phyloP scores from a whole-genome alignment of 2,113 vertebrate genomes.

The Nothobranchius furzeri region DNA sequence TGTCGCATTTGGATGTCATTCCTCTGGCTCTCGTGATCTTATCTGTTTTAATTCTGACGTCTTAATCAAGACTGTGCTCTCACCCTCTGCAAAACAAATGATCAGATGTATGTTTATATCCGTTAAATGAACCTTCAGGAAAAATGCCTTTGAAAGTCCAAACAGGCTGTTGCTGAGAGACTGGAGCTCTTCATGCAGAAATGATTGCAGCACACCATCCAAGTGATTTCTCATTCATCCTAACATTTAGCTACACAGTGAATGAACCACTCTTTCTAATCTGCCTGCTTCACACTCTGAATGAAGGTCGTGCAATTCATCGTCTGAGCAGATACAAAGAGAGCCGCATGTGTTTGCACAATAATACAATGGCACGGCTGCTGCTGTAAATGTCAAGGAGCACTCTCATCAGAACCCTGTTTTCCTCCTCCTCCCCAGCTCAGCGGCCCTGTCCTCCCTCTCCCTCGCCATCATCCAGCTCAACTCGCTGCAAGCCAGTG shows the following conservation, averaged over 20 bases:
- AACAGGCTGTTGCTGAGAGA: constrained; percentile 43
- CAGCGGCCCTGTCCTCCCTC: constrained; percentile 67
- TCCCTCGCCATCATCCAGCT: constrained; percentile 75
- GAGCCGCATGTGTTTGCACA: constrained; percentile 2
- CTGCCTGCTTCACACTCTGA: constrained; percentile 16
- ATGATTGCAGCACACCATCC: not conserved
- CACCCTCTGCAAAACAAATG: constrained; percentile 18
- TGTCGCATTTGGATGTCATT: too few species aligned
- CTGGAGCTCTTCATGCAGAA: constrained; percentile 15
- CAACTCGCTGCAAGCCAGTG: constrained; percentile 75
- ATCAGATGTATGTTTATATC: constrained; percentile 32
- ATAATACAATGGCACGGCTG: constrained; percentile 19
- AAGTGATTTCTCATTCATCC: constrained; percentile 13
- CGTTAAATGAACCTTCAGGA: constrained; percentile 24
- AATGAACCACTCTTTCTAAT: constrained; percentile 37
- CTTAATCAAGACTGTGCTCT: constrained; percentile 22
- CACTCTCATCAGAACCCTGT: constrained; percentile 15
- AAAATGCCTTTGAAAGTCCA: constrained; percentile 25
- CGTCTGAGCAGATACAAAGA: constrained; percentile 3
- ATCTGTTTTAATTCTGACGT: constrained; percentile 21
- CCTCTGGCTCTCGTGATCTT: too few species aligned
- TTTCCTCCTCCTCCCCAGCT: constrained; percentile 49
- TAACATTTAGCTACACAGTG: constrained; percentile 32
- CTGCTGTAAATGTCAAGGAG: constrained; percentile 38
- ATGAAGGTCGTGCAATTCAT: constrained; percentile 40